phyloP scores from a whole-genome alignment of 2,797 vertebrate genomes.

The Gorsachius magnificus region DNA sequence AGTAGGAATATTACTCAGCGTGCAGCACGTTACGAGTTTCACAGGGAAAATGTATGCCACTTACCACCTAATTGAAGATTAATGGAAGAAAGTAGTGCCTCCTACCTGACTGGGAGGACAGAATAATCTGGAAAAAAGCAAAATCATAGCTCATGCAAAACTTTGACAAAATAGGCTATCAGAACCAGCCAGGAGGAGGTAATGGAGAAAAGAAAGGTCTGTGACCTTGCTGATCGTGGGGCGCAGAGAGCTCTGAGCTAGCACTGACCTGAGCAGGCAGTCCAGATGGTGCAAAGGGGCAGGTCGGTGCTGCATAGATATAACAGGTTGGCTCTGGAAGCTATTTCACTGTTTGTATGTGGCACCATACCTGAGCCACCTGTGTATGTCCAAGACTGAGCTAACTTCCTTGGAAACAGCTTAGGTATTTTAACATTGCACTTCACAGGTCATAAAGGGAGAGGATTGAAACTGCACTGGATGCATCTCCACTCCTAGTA shows the following conservation, averaged over 20 bases:
- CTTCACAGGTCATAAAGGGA: background rate
- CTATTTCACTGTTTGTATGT: background rate
- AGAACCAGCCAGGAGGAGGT: background rate
- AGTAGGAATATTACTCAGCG: background rate
- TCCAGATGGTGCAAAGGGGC: background rate
- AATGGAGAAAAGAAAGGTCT: background rate
- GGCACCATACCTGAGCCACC: background rate
- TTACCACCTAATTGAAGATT: background rate
- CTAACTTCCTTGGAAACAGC: background rate
- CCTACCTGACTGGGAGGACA: background rate
- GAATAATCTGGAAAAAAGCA: background rate
- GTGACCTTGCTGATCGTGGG: background rate
- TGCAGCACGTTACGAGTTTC: background rate
- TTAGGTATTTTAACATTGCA: background rate
- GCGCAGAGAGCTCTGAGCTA: background rate
- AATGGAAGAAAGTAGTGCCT: background rate
- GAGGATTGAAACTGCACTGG: background rate
- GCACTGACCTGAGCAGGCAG: background rate
- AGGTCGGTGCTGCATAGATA: background rate
- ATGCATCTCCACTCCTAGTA: background rate
- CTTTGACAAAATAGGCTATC: background rate
- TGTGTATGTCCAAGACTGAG: background rate
- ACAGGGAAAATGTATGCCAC: background rate
- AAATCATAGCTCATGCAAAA: background rate
- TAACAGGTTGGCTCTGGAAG: background rate